Evolutionary conservation across 2,888 invertebrate genomes (phyloP), one percentile per base, ranked within the genome.

Genomic region (Acanthosepion pharaonis): DNA sequence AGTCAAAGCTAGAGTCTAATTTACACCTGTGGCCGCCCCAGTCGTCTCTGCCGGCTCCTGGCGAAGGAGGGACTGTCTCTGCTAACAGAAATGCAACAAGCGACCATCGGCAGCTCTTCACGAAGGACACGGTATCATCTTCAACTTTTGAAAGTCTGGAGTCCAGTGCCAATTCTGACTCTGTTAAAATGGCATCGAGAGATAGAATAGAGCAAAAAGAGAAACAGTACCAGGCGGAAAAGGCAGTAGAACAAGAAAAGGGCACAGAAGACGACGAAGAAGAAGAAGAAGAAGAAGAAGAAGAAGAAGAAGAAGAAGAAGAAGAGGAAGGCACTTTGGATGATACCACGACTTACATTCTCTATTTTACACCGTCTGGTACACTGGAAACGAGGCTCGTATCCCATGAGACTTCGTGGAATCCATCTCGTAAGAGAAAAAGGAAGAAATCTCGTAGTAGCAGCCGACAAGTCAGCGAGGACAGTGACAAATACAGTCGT

Each of bases 131-230:
- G n/a, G n/a, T 33, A n/a, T 78, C 78, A 78, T 78, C 78, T 78
- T 78, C n/a, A 33, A 78, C n/a, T 78, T 78, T 78, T 78, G n/a
- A 78, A n/a, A 78, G 18, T 33, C 78, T 78, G 78, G n/a, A 78
- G 18, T n/a, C 78, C n/a, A 11, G 78, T 78, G n/a, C 78, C n/a
- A 9, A 9, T 78, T n/a, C n/a, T 78, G n/a, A 33, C n/a, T n/a
- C 78, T 6, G 78, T n/a, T 78, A 78, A n/a, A 78, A 78, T 78
- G 78, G n/a, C 94, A 94, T 92, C 92, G 49, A 64, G 64, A 33
- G 92, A 49, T 23, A 78, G 53, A n/a, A 64, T 64, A 53, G 91
- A 93, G 9, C 92, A 64, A 18, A 92, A 93, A 53, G 94, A 94
- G 64, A 51, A 0, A 64, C 42, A 91, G 49, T 55, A 91, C 42